These are phyloP conservation scores for Alethe castanea DNA, from an alignment of 2,113 vertebrate species.

Conservation along the genomic window DNA sequence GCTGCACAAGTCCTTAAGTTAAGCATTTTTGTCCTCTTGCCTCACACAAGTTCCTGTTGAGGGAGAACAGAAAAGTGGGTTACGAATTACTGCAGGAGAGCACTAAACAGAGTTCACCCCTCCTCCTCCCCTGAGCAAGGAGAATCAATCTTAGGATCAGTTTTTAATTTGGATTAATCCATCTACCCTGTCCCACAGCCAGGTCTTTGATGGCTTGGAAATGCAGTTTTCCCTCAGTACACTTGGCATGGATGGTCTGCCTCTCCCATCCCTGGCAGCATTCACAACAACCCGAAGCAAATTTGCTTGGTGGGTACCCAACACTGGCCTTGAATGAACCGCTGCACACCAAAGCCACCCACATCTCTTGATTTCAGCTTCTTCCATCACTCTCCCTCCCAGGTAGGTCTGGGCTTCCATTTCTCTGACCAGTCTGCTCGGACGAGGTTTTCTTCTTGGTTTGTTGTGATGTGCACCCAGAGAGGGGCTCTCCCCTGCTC, in stretches of 20 bases:
- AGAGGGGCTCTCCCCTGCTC: neutral
- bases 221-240: rapidly evolving
- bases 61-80: neutral
- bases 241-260: rapidly evolving
- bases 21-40: constrained; percentile 81
- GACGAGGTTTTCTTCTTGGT: neutral
- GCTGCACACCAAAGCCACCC: neutral
- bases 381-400: neutral
- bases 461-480: rapidly evolving
- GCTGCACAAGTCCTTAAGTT: constrained; percentile 87
- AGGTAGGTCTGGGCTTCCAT: neutral
- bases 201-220: neutral
- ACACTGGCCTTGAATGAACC: rapidly evolving
- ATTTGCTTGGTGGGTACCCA: neutral
- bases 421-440: neutral
- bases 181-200: rapidly evolving
- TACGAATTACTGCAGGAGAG: neutral
- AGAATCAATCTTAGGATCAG: neutral
- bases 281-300: rapidly evolving
- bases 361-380: neutral
- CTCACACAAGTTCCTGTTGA: constrained; percentile 47
- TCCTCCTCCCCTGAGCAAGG: rapidly evolving
- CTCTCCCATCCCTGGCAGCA: too few relatives aligned
- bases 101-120: neutral
- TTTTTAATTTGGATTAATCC: neutral